These are phyloP conservation scores for Pseudotriccus pelzelni DNA, from an alignment of 2,797 vertebrate species.

Conservation along the genomic window DNA sequence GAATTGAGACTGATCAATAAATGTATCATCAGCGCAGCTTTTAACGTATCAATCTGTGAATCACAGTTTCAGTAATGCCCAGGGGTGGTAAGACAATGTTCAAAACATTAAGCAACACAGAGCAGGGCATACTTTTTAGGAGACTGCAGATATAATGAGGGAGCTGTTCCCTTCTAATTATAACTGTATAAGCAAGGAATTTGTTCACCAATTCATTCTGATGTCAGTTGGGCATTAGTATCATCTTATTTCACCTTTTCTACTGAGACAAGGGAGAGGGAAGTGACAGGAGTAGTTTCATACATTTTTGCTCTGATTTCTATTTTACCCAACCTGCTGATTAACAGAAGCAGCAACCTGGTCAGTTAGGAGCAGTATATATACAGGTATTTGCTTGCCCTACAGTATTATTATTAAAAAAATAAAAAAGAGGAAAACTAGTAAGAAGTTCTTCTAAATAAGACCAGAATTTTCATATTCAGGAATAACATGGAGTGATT, in stretches of 20 bases:
- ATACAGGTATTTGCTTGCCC: not conserved
- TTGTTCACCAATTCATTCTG: not conserved
- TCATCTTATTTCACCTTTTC: not conserved
- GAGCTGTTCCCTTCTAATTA: not conserved
- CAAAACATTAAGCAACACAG: not conserved
- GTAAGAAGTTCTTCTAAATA: not conserved
- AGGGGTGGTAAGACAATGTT: not conserved
- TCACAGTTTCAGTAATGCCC: not conserved
- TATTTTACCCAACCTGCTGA: not conserved
- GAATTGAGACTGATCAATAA: not conserved
- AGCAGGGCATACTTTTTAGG: not conserved
- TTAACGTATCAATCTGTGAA: not conserved
- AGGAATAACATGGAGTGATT: not conserved
- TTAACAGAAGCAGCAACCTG: not conserved
- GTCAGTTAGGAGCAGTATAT: not conserved
- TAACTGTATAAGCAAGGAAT: not conserved
- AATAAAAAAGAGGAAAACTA: not conserved
- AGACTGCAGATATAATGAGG: not conserved
- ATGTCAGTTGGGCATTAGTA: not conserved
- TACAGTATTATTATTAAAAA: too few relatives aligned
- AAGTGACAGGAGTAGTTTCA: not conserved
- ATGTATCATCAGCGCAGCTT: not conserved
- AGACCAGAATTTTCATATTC: not conserved
- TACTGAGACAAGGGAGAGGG: not conserved
- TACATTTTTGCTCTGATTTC: not conserved